A percentile compares a stretch with the other conserved stretches of the same genome.
phyloP scores from a whole-genome alignment of 2,888 invertebrate species.

The Cantharis flavilabris region DNA sequence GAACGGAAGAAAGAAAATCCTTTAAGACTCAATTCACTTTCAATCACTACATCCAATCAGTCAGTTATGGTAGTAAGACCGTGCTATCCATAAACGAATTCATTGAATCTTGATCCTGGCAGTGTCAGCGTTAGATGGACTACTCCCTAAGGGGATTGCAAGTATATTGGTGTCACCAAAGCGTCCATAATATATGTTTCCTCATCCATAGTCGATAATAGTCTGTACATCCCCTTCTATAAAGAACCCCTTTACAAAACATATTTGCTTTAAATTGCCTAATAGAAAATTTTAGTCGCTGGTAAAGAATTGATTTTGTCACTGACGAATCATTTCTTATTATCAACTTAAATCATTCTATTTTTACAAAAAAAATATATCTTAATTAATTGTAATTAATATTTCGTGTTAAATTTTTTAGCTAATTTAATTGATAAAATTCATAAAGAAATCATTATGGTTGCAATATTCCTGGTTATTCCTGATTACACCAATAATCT shows the following conservation, averaged over 20 bases:
- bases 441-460: too few species aligned
- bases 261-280: background rate
- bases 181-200: constrained; percentile 30
- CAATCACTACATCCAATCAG: constrained; percentile 29
- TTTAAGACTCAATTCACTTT: constrained; percentile 15
- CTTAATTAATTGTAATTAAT: too few species aligned
- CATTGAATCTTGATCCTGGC: constrained; percentile 33
- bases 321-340: background rate
- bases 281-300: background rate
- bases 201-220: constrained; percentile 26
- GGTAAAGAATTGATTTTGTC: background rate
- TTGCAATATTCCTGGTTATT: too few species aligned
- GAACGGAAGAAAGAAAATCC: constrained; percentile 10
- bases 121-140: constrained; percentile 30
- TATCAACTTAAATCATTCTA: background rate
- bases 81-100: constrained; percentile 24
- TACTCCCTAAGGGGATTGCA: constrained; percentile 25
- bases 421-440: too few species aligned
- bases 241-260: constrained; percentile 18
- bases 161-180: constrained; percentile 32
- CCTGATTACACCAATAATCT: too few species aligned
- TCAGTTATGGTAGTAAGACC: constrained; percentile 25
- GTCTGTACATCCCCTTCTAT: constrained; percentile 18
- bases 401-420: too few species aligned
- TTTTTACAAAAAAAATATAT: background rate